phyloP scores from a whole-genome alignment of 2,888 invertebrate species.

The Amblyteles armatorius region DNA sequence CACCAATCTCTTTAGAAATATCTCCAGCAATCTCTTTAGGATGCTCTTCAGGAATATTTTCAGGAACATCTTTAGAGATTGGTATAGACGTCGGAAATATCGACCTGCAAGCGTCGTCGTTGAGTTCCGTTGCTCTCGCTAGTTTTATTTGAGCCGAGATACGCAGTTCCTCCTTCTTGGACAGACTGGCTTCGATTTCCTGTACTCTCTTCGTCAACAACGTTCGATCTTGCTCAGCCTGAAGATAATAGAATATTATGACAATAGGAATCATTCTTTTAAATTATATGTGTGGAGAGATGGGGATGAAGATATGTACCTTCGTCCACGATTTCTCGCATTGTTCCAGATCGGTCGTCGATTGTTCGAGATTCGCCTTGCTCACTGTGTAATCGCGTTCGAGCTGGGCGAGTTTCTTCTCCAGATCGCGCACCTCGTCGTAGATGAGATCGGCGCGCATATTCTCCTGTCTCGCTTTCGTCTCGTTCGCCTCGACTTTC shows the following conservation, averaged over 20 bases:
- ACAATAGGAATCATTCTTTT: not conserved
- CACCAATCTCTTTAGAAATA: too few species aligned
- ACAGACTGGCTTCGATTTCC: conserved; percentile 89
- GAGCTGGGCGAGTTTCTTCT: conserved; percentile 97
- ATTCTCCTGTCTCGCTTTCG: conserved; percentile 87
- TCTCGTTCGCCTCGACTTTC: conserved; percentile 88
- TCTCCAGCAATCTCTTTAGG: too few species aligned
- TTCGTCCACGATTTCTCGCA: conserved; percentile 95
- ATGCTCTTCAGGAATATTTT: too few species aligned
- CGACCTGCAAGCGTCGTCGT: conserved; percentile 90
- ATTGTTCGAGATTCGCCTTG: conserved; percentile 95
- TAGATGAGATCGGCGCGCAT: conserved; percentile 87
- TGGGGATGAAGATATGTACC: conserved; percentile 84
- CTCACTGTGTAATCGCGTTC: conserved; percentile 95
- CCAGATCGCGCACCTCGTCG: conserved; percentile 97
- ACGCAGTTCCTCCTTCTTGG: conserved; percentile 89
- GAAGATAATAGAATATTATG: conserved; percentile 12
- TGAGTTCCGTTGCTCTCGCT: conserved; percentile 89
- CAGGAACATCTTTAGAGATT: not conserved
- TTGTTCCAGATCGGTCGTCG: conserved; percentile 96
- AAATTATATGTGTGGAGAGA: not conserved
- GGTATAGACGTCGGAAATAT: not conserved
- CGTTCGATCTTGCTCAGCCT: conserved; percentile 89
- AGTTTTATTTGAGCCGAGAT: conserved; percentile 88
- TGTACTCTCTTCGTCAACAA: conserved; percentile 88